Percentiles rank a stretch among this genome's conserved stretches.
phyloP scores from a whole-genome alignment of 1,140 invertebrate genomes.

The Harpegnathos saltator region DNA sequence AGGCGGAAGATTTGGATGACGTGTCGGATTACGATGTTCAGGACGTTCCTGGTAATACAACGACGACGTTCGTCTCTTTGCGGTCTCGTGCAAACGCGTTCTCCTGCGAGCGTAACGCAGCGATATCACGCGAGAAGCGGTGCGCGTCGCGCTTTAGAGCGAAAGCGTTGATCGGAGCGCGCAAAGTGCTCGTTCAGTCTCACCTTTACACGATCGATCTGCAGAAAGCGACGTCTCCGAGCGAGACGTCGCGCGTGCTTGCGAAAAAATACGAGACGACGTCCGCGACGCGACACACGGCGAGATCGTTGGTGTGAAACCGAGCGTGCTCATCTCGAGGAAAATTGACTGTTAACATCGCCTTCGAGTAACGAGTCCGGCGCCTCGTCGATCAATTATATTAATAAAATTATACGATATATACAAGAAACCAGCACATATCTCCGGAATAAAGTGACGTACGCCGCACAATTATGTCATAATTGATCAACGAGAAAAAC shows the following conservation, averaged over 20 bases:
- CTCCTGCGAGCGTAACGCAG: not conserved
- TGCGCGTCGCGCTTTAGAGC: not conserved
- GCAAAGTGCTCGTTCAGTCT: constrained; percentile 22
- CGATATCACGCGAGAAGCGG: not conserved
- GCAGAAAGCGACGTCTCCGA: not conserved
- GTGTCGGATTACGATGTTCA: constrained; percentile 73
- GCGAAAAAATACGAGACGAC: not conserved
- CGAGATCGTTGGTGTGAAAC: too few relatives aligned
- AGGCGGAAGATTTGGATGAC: constrained; percentile 72
- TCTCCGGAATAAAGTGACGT: too few relatives aligned
- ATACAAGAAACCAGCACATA: too few relatives aligned
- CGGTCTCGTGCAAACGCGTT: not conserved
- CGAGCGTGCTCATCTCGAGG: too few relatives aligned
- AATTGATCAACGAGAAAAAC: too few relatives aligned
- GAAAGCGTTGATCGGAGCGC: not conserved
- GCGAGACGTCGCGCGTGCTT: not conserved
- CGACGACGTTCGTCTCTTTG: not conserved
- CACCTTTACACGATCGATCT: not conserved
- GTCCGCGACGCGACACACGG: too few relatives aligned
- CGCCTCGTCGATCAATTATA: too few relatives aligned
- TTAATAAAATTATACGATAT: too few relatives aligned
- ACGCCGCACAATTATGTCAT: too few relatives aligned
- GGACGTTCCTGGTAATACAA: constrained; percentile 73
- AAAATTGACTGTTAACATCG: too few relatives aligned
- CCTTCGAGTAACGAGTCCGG: too few relatives aligned